phyloP scores from a whole-genome alignment of 1,140 invertebrate species.

The Drepana arcuata region DNA sequence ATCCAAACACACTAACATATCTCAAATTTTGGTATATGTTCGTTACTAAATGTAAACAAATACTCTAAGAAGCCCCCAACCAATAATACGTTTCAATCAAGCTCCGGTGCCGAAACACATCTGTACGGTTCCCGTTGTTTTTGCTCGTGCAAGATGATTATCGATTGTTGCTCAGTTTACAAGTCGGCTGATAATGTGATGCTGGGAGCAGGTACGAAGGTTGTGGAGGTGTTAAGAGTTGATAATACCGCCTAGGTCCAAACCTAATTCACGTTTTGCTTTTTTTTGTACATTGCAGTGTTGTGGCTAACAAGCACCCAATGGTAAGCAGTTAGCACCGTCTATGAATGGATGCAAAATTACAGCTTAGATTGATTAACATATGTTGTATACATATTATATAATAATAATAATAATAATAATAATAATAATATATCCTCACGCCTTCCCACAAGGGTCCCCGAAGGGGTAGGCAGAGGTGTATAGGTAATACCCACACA shows the following conservation, averaged over 20 bases:
- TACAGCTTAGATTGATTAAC: neutral
- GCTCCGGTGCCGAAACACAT: neutral
- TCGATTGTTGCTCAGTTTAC: conserved; percentile 66
- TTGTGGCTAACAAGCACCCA: neutral
- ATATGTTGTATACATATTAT: too few relatives aligned
- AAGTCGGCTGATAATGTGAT: conserved; percentile 57
- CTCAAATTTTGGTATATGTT: neutral
- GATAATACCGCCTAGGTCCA: conserved; percentile 1
- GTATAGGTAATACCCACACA: too few relatives aligned
- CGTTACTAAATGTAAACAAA: neutral
- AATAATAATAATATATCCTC: too few relatives aligned
- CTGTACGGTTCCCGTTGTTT: conserved; percentile 15
- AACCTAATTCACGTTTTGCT: conserved; percentile 8
- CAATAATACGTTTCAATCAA: neutral
- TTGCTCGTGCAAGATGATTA: conserved; percentile 50
- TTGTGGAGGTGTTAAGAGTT: conserved; percentile 22
- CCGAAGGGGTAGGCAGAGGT: too few relatives aligned
- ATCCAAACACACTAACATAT: neutral
- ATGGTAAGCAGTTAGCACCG: too few relatives aligned
- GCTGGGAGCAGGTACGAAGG: conserved; percentile 25
- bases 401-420: too few relatives aligned
- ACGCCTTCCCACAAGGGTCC: too few relatives aligned
- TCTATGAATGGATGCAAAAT: neutral
- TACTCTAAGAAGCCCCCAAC: neutral
- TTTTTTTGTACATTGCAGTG: neutral